Evolutionary conservation across 2,888 invertebrate genomes (phyloP), one percentile per base, ranked within the genome.

Genomic region (Orthonevra nobilis): DNA sequence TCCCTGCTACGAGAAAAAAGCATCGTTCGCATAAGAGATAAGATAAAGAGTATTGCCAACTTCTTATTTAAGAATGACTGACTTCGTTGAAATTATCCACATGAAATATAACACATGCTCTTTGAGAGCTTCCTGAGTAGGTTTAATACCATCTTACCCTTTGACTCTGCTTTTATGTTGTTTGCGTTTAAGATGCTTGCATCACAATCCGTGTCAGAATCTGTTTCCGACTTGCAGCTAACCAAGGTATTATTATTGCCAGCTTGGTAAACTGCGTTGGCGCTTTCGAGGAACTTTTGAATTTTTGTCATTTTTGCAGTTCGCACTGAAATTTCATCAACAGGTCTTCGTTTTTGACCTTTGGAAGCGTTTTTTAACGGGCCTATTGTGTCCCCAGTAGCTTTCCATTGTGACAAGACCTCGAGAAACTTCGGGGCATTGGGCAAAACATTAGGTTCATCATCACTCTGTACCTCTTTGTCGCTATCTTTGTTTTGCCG

Each of bases 371-470:
- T 75, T 32, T 17, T 64, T 0, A 26, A 14, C 4, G 81, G 69
- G 0, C 85, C 85, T 7, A 81, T 66, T 0, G 87, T 88, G 10
- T 85, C 83, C 0, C 89, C 89, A 0, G 88, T 88, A 23, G 84
- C 84, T 10, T 87, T 86, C 89, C 89, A 89, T 46, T 88, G 88
- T 0, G 86, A 84, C 0, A 88, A 79, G 12, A 86, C 87, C 17
- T 66, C 12, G 1, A 73, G 52, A 30, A 73, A 79, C n/a, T 61
- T 60, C 0, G 85, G 82, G 23, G 86, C 89, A 44, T 90, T 90
- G 83, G 89, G 88, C 34, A 84, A 84, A 5, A 91, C 85, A 83
- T 90, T 89, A 77, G 89, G 88, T 81, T 90, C 90, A 32, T 81
- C 81, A n/a, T 75, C 83, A 75, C 85, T 81, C 44, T 82, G 81